These are phyloP conservation scores for Lipotes vexillifer DNA, from an alignment of 2,113 vertebrate species.

Conservation along the genomic window DNA sequence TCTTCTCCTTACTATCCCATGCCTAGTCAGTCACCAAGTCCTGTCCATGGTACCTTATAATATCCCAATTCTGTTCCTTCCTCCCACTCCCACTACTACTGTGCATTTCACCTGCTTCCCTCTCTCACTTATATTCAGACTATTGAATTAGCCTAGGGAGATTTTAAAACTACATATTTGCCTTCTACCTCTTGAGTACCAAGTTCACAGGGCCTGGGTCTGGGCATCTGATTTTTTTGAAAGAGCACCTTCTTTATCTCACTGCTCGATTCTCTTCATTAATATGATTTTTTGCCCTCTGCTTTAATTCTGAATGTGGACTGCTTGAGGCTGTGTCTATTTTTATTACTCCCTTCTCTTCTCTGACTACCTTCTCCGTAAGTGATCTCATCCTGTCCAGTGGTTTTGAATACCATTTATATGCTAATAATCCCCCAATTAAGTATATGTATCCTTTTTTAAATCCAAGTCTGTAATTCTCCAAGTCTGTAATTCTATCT, in stretches of 20 bases:
- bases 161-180: background rate
- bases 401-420: background rate
- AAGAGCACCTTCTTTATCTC: background rate
- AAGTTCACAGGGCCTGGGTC: background rate
- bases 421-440: background rate
- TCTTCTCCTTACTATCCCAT: background rate
- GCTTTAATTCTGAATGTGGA: background rate
- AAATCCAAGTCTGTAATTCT: background rate
- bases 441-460: background rate
- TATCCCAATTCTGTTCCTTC: background rate
- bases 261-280: background rate
- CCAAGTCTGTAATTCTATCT: too few relatives aligned
- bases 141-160: background rate
- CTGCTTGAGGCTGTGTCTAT: background rate
- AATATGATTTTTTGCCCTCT: background rate
- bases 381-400: background rate
- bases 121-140: background rate
- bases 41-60: background rate
- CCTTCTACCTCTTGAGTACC: background rate
- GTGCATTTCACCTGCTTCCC: background rate
- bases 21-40: background rate
- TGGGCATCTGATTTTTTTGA: background rate
- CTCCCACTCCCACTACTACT: background rate
- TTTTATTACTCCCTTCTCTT: background rate
- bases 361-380: background rate